Evolutionary conservation across 2,797 vertebrate genomes (phyloP).

Genomic region (Cheirogaleus major): DNA sequence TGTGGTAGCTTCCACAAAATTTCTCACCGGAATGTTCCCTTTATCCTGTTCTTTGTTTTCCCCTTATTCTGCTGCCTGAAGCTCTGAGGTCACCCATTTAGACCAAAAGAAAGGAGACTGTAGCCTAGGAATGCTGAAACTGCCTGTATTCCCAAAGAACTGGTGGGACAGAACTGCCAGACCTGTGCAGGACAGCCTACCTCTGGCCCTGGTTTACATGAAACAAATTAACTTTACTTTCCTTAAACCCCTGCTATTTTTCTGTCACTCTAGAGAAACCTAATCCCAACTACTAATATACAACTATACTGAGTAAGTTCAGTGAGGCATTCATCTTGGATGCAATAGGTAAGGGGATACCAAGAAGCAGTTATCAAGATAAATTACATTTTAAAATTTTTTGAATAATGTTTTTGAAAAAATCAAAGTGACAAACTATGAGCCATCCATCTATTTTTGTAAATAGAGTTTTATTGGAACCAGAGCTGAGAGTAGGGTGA

Average conservation of each 20-base stretch:
- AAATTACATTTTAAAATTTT: neutral
- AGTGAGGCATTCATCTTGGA: too few relatives aligned
- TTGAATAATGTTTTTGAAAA: neutral
- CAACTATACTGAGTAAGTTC: too few relatives aligned
- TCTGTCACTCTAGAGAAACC: neutral
- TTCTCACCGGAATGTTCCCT: neutral
- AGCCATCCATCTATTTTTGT: neutral
- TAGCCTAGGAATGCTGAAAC: neutral
- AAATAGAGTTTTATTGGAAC: neutral
- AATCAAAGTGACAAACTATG: neutral
- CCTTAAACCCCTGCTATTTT: neutral
- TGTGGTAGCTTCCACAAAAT: neutral
- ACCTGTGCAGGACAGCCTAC: neutral
- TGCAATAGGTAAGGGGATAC: neutral
- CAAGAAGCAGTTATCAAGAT: neutral
- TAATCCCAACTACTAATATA: neutral
- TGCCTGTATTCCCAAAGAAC: rapidly evolving
- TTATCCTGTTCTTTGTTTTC: neutral
- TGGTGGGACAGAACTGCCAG: neutral
- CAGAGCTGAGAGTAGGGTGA: neutral
- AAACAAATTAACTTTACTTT: neutral
- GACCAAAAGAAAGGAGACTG: neutral
- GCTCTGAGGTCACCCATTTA: neutral
- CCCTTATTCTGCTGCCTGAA: neutral
- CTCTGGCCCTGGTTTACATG: too few relatives aligned